These are phyloP conservation scores for Acholoe squamosa DNA, from an alignment of 2,888 invertebrate species.

Conservation along the genomic window DNA sequence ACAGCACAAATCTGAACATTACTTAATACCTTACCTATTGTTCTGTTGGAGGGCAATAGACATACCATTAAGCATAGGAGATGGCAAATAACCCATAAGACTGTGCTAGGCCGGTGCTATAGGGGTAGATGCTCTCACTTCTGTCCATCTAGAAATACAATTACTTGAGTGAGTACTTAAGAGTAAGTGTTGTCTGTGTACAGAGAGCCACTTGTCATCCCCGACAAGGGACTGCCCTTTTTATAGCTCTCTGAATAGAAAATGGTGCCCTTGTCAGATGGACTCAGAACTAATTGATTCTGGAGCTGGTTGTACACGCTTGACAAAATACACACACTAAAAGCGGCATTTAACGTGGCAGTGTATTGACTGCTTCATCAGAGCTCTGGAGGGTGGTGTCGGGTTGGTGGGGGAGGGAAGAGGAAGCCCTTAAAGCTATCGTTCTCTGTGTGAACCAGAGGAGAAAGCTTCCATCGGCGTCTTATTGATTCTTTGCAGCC, in stretches of 20 bases:
- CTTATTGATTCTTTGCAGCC: slow-evolving; percentile 6
- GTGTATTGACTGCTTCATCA: slow-evolving; percentile 42
- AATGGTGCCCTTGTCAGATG: not conserved
- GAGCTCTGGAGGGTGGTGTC: not conserved
- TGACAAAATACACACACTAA: no score
- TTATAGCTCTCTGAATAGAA: not conserved
- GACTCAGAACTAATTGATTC: slow-evolving; percentile 44
- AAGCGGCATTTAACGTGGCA: slow-evolving; percentile 10
- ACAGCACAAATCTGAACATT: no score
- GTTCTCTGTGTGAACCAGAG: not conserved
- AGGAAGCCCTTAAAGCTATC: not conserved
- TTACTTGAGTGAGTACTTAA: no score
- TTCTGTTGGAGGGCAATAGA: no score
- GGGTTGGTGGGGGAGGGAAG: not conserved
- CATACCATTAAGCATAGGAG: no score
- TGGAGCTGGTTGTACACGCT: slow-evolving; percentile 27
- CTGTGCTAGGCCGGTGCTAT: no score
- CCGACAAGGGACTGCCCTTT: not conserved
- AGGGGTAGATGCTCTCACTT: no score
- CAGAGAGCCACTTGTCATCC: not conserved
- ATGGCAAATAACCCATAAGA: no score
- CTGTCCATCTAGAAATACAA: no score
- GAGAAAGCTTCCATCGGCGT: not conserved
- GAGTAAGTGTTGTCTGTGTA: no score
- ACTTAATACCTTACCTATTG: no score